Evolutionary conservation across 2,113 vertebrate genomes (phyloP).

Genomic region (Zosterops pallidus): DNA sequence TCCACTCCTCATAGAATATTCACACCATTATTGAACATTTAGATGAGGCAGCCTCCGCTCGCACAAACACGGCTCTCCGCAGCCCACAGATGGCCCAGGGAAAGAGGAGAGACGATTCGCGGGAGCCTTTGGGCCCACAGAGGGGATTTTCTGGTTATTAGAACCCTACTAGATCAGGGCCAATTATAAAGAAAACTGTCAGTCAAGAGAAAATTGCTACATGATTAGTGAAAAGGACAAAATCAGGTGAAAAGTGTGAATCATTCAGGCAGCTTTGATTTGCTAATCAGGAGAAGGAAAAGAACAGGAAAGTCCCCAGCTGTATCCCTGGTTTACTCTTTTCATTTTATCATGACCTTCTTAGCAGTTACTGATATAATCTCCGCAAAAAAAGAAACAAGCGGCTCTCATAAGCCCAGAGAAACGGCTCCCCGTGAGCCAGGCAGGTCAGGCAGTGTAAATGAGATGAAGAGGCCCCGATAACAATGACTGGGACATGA

Average conservation of each 20-base stretch:
- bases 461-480: slow-evolving; percentile 82
- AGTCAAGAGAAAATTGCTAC: slow-evolving; percentile 98
- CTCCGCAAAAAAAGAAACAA: slow-evolving; percentile 80
- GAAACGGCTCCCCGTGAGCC: slow-evolving; percentile 80
- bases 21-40: slow-evolving; percentile 97
- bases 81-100: slow-evolving; percentile 85
- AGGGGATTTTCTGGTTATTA: slow-evolving; percentile 99
- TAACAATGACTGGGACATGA: slow-evolving; percentile 83
- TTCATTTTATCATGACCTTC: slow-evolving; percentile 98
- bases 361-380: slow-evolving; percentile 92
- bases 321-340: slow-evolving; percentile 92
- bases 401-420: slow-evolving; percentile 81
- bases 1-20: slow-evolving; percentile 95
- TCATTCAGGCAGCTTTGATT: slow-evolving; percentile 99
- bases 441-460: slow-evolving; percentile 86
- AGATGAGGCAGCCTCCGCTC: slow-evolving; percentile 93
- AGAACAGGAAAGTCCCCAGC: slow-evolving; percentile 95
- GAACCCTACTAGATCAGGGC: slow-evolving; percentile 99
- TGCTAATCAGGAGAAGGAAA: slow-evolving; percentile 96
- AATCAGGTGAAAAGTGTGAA: slow-evolving; percentile 99
- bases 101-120: slow-evolving; percentile 89
- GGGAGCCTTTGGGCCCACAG: slow-evolving; percentile 94
- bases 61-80: slow-evolving; percentile 85
- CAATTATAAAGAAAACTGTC: slow-evolving; percentile 99
- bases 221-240: slow-evolving; percentile 99